Percentiles rank a stretch among this genome's conserved stretches.
Evolutionary conservation across 2,888 invertebrate genomes (phyloP).

Genomic region (Trichopoda pennipes): DNA sequence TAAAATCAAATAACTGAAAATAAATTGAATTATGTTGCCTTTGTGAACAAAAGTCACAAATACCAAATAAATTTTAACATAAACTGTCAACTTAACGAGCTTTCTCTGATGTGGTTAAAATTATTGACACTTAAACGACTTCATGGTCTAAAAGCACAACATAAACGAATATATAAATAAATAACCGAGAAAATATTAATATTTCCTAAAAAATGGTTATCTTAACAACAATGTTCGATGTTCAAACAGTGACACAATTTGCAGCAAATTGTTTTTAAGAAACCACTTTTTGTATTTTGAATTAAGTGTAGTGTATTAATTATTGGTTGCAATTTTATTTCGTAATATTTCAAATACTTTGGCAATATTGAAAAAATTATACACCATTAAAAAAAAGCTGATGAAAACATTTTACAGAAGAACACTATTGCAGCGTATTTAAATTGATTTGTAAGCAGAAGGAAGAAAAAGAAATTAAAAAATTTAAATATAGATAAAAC

Average conservation of each 20-base stretch:
- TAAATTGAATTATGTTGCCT: background rate
- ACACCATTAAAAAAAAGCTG: background rate
- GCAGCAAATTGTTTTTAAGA: slow-evolving; percentile 6
- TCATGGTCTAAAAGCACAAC: slow-evolving; percentile 12
- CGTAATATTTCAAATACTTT: slow-evolving; percentile 8
- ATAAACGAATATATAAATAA: slow-evolving; percentile 1
- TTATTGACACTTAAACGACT: slow-evolving; percentile 30
- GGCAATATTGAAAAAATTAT: slow-evolving; percentile 3
- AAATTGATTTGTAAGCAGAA: slow-evolving; percentile 23
- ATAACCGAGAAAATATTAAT: slow-evolving; percentile 14
- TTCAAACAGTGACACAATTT: slow-evolving; percentile 19
- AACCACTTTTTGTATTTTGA: slow-evolving; percentile 1
- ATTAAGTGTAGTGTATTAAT: background rate
- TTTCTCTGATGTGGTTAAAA: slow-evolving; percentile 50
- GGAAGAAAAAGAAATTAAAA: background rate
- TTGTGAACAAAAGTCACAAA: background rate
- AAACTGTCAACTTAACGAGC: slow-evolving; percentile 32
- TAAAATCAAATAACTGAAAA: no score
- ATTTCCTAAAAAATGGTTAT: slow-evolving; percentile 13
- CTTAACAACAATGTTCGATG: background rate
- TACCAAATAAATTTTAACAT: background rate
- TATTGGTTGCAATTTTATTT: slow-evolving; percentile 5
- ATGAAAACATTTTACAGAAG: slow-evolving; percentile 5
- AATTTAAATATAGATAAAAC: background rate
- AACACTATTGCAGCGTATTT: slow-evolving; percentile 32